Percentiles rank a stretch among this genome's conserved stretches.
Evolutionary conservation across 2,113 vertebrate species (phyloP).

Genomic region (Myanophis thanlyinensis): DNA sequence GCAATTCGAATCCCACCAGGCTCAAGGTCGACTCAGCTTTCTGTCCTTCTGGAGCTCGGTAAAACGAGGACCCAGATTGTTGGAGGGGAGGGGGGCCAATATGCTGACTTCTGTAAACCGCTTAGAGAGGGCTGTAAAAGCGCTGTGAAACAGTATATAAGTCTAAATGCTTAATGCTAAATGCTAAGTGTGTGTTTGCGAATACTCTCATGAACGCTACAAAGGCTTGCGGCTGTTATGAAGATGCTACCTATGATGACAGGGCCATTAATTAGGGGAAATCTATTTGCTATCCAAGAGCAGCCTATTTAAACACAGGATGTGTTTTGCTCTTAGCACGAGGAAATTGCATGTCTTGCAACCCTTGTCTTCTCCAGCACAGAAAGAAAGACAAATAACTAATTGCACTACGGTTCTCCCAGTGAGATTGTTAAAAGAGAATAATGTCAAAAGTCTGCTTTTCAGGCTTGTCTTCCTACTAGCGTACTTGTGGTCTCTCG

Average conservation of each 20-base stretch:
- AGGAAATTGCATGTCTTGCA: neutral
- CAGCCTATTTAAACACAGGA: neutral
- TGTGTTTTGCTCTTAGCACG: neutral
- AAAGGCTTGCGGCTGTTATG: neutral
- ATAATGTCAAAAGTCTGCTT: neutral
- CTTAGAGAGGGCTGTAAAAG: too few relatives aligned
- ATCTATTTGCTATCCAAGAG: neutral
- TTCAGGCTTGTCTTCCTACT: neutral
- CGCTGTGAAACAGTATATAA: too few relatives aligned
- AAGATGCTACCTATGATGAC: neutral
- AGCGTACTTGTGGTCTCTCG: slow-evolving; percentile 13
- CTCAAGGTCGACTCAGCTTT: too few relatives aligned
- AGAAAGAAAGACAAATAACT: neutral
- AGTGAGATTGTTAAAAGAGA: neutral
- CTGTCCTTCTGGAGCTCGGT: too few relatives aligned
- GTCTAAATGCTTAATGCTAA: too few relatives aligned
- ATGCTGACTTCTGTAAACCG: too few relatives aligned
- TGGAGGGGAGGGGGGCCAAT: too few relatives aligned
- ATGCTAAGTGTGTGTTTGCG: neutral
- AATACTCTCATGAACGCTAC: neutral
- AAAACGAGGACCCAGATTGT: too few relatives aligned
- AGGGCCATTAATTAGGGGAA: neutral
- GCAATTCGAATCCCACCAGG: too few relatives aligned
- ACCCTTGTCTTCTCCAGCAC: neutral
- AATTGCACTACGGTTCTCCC: neutral